phyloP scores from a whole-genome alignment of 2,113 vertebrate species.

The Tragelaphus imberbis region DNA sequence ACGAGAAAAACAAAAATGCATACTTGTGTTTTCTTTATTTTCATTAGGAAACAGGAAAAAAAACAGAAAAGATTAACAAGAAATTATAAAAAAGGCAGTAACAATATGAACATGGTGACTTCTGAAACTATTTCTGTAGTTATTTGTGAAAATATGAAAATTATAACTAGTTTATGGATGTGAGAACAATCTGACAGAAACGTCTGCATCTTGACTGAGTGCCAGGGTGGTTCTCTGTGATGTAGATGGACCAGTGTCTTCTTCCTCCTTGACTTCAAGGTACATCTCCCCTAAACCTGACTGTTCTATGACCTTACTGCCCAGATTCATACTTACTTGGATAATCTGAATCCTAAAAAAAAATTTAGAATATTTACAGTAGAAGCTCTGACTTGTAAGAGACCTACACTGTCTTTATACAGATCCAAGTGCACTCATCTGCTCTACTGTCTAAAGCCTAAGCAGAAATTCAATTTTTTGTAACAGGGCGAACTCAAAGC shows the following conservation, averaged over 20 bases:
- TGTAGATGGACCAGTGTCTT: not conserved
- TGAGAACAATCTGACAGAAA: not conserved
- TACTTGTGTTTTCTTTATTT: not conserved
- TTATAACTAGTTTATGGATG: not conserved
- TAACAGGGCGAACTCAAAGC: not conserved
- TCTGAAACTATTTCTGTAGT: not conserved
- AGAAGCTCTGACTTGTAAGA: not conserved
- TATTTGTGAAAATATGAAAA: constrained; percentile 11
- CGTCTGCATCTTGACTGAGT: not conserved
- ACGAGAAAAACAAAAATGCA: not conserved
- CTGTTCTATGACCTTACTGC: not conserved
- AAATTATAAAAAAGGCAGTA: not conserved
- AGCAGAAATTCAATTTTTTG: not conserved
- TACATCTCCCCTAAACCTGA: not conserved
- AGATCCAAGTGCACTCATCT: not conserved
- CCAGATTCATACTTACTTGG: not conserved
- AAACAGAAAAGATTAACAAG: not conserved
- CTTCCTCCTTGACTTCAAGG: not conserved
- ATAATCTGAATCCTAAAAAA: not conserved
- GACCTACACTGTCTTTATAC: not conserved
- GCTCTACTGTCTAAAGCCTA: not conserved
- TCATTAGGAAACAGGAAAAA: not conserved
- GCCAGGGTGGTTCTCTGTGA: not conserved
- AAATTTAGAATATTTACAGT: not conserved
- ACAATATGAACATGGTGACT: not conserved